Conservation (phyloP, 2,888 invertebrate genomes). For the Tetragonula carbonaria region DNA sequence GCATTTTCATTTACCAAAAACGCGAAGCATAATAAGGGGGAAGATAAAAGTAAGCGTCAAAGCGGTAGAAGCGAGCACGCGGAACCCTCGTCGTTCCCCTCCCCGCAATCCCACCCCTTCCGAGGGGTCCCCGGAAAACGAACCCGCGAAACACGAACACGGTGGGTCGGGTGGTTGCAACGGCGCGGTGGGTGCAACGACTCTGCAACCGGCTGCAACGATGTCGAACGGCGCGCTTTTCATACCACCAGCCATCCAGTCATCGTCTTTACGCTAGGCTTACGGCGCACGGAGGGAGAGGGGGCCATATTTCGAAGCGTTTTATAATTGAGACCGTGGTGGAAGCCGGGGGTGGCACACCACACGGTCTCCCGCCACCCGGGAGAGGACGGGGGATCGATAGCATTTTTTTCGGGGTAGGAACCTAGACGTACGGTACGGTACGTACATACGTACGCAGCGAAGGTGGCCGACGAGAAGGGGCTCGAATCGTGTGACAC, state of each 20-base stretch:
- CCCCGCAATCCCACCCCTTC: too few species aligned
- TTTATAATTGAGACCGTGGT: conserved; percentile 80
- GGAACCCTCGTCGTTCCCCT: conserved; percentile 19
- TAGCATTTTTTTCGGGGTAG: conserved; percentile 76
- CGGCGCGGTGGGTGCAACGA: conserved; percentile 54
- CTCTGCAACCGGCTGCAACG: conserved; percentile 36
- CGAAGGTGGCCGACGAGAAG: conserved; percentile 61
- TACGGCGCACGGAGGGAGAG: conserved; percentile 34
- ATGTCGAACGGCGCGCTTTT: conserved; percentile 62
- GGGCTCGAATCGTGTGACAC: conserved; percentile 62
- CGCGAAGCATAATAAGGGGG: conserved; percentile 59
- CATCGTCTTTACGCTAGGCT: conserved; percentile 68
- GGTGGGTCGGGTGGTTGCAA: conserved; percentile 45
- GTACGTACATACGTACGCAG: conserved; percentile 1
- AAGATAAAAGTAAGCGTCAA: conserved; percentile 61
- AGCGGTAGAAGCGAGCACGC: conserved; percentile 49
- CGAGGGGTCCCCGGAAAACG: conserved; percentile 48
- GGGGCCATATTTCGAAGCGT: conserved; percentile 78
- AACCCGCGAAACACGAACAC: conserved; percentile 12
- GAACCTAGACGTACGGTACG: conserved; percentile 69
- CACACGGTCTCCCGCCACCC: conserved; percentile 27
- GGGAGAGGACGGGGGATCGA: conserved; percentile 72
- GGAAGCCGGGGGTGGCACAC: conserved; percentile 9
- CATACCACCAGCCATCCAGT: conserved; percentile 64
- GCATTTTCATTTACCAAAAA: conserved; percentile 70